Evolutionary conservation across 2,113 vertebrate species (phyloP).

Genomic region (Oryctolagus cuniculus): DNA sequence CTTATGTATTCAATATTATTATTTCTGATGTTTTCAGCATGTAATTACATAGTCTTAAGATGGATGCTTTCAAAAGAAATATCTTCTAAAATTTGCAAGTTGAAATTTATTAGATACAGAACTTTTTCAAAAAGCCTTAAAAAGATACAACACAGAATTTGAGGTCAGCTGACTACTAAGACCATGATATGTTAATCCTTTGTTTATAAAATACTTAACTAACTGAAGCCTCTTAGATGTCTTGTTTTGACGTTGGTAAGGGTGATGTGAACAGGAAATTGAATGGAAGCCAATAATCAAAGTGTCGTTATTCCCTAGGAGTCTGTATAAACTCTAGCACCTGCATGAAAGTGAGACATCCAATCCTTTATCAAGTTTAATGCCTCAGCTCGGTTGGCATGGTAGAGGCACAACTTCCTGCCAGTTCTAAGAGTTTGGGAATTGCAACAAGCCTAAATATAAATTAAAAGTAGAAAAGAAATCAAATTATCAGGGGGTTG

Average conservation of each 20-base stretch:
- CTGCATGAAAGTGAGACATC: not conserved
- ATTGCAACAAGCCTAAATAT: not conserved
- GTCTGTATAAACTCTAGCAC: not conserved
- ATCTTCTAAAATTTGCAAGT: constrained; percentile 59
- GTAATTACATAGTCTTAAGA: not conserved
- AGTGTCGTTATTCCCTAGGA: not conserved
- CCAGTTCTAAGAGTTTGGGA: constrained; percentile 1
- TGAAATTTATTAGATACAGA: constrained; percentile 24
- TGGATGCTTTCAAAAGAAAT: constrained; percentile 47
- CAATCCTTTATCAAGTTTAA: not conserved
- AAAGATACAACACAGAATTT: constrained; percentile 24
- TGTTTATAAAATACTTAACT: constrained; percentile 49
- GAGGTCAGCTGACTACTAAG: not conserved
- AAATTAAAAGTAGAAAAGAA: constrained; percentile 44
- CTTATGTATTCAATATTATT: constrained; percentile 6
- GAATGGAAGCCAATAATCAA: not conserved
- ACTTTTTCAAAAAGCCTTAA: not conserved
- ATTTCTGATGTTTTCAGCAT: constrained; percentile 46
- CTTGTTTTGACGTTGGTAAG: constrained; percentile 32
- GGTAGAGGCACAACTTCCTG: constrained; percentile 7
- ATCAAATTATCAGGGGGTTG: not conserved
- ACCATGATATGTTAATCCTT: not conserved
- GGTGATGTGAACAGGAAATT: constrained; percentile 38
- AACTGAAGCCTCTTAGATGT: constrained; percentile 38
- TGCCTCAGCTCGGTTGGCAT: not conserved